These are phyloP conservation scores for Gonioctena quinquepunctata DNA, from an alignment of 1,140 invertebrate species.

Conservation along the genomic window DNA sequence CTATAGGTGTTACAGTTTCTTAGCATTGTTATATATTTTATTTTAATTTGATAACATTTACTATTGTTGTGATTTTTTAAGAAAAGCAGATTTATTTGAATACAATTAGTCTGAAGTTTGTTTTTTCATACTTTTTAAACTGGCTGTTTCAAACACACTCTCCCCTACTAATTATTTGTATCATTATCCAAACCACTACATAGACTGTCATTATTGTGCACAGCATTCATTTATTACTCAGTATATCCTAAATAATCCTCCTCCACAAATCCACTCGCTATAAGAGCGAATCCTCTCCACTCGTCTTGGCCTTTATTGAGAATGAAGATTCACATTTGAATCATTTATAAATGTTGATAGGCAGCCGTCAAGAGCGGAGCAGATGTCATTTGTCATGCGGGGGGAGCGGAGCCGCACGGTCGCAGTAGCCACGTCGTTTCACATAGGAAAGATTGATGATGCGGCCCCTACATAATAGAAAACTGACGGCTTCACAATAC, in stretches of 20 bases:
- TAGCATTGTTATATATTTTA: too few species aligned
- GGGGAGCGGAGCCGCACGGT: constrained; percentile 31
- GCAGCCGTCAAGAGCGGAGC: constrained; percentile 39
- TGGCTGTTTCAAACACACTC: too few species aligned
- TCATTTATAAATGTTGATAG: constrained; percentile 46
- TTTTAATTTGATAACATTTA: too few species aligned
- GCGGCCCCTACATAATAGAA: constrained; percentile 36
- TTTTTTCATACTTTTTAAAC: too few species aligned
- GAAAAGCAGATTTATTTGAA: too few species aligned
- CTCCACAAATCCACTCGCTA: background rate
- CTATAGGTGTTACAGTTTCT: too few species aligned
- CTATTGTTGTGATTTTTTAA: too few species aligned
- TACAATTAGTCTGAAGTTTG: too few species aligned
- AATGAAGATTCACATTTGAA: constrained; percentile 26
- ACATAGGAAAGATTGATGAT: constrained; percentile 37
- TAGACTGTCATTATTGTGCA: too few species aligned
- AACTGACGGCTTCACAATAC: constrained; percentile 26
- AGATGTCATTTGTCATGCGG: constrained; percentile 47
- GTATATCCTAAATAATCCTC: background rate
- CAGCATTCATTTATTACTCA: background rate
- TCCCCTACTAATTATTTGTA: too few species aligned
- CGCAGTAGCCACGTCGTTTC: constrained; percentile 32
- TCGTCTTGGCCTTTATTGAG: background rate
- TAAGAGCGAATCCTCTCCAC: background rate
- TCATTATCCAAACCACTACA: too few species aligned